A percentile compares a stretch with the other conserved stretches of the same genome.
phyloP scores from a whole-genome alignment of 30 jellyfish, hydroid and myxozoan species.

The Turritopsis rubra region DNA sequence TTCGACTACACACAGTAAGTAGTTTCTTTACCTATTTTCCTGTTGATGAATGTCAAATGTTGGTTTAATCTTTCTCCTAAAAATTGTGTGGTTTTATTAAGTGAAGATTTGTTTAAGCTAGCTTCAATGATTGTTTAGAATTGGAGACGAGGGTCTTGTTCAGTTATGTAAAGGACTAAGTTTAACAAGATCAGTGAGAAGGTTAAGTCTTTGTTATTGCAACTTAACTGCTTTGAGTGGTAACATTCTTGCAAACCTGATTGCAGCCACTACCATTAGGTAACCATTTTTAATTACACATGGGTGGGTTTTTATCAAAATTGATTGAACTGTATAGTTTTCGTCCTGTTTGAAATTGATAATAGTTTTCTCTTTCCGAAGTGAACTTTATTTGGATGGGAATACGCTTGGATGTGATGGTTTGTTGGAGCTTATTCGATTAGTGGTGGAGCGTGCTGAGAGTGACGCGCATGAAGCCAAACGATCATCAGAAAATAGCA shows the following conservation, averaged over 20 bases:
- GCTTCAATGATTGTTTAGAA: conserved; percentile 20
- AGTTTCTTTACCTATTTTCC: background rate
- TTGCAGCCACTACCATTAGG: conserved; percentile 63
- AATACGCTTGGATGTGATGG: conserved; percentile 80
- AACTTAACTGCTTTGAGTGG: conserved; percentile 49
- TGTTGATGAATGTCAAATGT: background rate
- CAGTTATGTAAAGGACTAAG: conserved; percentile 49
- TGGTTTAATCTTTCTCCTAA: background rate
- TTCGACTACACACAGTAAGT: conserved; percentile 60
- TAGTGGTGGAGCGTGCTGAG: conserved; percentile 64
- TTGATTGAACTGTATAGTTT: too few relatives aligned
- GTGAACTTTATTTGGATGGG: conserved; percentile 68
- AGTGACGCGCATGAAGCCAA: conserved; percentile 46
- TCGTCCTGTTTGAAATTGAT: too few relatives aligned
- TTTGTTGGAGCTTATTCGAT: conserved; percentile 40
- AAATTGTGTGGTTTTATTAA: background rate
- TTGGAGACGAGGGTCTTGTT: conserved; percentile 63
- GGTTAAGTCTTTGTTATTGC: conserved; percentile 53
- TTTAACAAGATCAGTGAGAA: conserved; percentile 35
- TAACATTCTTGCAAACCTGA: conserved; percentile 41
- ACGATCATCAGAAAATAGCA: background rate
- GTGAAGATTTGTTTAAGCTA: background rate
- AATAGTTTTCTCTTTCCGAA: too few relatives aligned
- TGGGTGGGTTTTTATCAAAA: too few relatives aligned
- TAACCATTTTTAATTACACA: too few relatives aligned